Evolutionary conservation across 2,888 invertebrate genomes (phyloP).

Genomic region (Nephrotoma appendiculata): DNA sequence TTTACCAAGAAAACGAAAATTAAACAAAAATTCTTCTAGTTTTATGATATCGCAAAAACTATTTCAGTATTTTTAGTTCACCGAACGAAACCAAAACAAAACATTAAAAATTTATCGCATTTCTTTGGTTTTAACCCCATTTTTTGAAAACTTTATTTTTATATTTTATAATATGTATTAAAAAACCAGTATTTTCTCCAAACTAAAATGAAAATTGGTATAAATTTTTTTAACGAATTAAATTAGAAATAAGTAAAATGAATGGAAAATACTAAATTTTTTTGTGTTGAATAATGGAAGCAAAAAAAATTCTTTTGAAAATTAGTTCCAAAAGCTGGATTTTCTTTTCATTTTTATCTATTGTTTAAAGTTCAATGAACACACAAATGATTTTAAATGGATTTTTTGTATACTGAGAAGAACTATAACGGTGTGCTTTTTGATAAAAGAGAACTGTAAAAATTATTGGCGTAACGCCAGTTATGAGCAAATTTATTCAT

Average conservation of each 20-base stretch:
- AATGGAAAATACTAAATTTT: not conserved
- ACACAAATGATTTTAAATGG: slow-evolving; percentile 1
- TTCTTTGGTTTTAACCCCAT: not conserved
- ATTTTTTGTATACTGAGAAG: not conserved
- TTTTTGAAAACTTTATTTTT: not conserved
- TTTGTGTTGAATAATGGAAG: not conserved
- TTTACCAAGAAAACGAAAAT: not conserved
- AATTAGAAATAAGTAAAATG: not conserved
- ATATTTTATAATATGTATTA: not conserved
- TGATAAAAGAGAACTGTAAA: not conserved
- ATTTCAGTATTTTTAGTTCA: not conserved
- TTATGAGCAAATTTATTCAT: not conserved
- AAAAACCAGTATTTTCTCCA: not conserved
- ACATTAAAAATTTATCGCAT: not conserved
- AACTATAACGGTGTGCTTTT: not conserved
- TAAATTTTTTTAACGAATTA: not conserved
- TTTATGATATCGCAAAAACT: not conserved
- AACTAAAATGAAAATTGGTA: not conserved
- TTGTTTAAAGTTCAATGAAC: slow-evolving; percentile 4
- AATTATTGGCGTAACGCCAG: not conserved
- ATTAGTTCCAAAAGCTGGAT: not conserved
- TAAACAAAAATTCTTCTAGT: not conserved
- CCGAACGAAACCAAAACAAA: not conserved
- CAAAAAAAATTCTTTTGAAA: not conserved
- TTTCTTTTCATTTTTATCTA: slow-evolving; percentile 1